Evolutionary conservation across 2,888 invertebrate species (phyloP), one percentile per base, ranked within the genome.

Genomic region (Athripsodes cinereus): DNA sequence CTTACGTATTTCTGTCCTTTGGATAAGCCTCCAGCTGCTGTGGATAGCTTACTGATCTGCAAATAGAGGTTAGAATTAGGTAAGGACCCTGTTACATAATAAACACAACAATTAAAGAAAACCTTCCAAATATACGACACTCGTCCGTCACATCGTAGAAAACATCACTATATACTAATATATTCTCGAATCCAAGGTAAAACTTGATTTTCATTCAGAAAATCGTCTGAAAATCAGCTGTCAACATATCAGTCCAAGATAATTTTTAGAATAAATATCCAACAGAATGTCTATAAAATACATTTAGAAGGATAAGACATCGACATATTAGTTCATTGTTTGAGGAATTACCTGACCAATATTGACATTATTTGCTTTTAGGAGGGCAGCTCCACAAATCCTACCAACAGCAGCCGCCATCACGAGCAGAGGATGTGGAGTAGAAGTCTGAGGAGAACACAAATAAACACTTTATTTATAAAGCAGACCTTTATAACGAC

Each of bases 331-430:
- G 3, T 26, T 3, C 10, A 26, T 26, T 26, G 10, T 26, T 26
- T 3, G 10, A 26, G 26, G n/a, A 40, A 40, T 40, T 40, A 40
- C 40, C 87, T 91, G 90, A 74, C 83, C 84, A 70, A 83, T 74
- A 71, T 83, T 76, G 71, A 84, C 78, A 75, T 84, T 83, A 77
- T 81, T 82, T 68, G 85, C 81, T 84, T 87, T 90, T 71, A 92
- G 83, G 76, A 92, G 84, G 75, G 87, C 85, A 74, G 88, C 85
- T 79, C 88, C 87, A 80, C 86, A 90, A 84, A 91, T 85, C 80
- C 90, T 86, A 80, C 90, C 87, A 76, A 91, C 85, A 75, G 86
- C 84, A 78, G 89, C 89, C 84, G 91, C 90, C 92, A 92, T 92
- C 82, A 85, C 90, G 83, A 56, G 57, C 60, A 60, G 60, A 53